These are phyloP conservation scores for Drosophila koepferae DNA, from an alignment of 2,888 invertebrate genomes.

Conservation along the genomic window DNA sequence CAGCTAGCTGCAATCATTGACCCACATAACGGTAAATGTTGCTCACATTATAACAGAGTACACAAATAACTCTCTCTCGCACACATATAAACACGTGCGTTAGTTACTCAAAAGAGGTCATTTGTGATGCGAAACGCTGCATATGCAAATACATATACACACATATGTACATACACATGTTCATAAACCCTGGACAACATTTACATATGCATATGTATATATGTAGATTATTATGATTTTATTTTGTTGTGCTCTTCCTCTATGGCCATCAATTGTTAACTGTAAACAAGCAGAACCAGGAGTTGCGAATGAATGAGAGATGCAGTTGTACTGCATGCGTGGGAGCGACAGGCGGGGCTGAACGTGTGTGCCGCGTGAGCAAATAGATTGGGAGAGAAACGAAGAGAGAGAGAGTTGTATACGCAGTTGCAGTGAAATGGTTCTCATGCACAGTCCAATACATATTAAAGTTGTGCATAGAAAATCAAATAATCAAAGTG, in stretches of 20 bases:
- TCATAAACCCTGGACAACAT: constrained; percentile 24
- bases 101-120: constrained; percentile 23
- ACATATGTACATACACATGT: background rate
- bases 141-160: background rate
- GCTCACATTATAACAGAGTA: constrained; percentile 14
- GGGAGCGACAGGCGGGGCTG: background rate
- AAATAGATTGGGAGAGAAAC: background rate
- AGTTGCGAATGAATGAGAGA: constrained; percentile 25
- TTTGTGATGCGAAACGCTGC: constrained; percentile 21
- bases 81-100: background rate
- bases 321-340: constrained; percentile 7
- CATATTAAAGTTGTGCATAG: background rate
- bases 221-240: constrained; percentile 13
- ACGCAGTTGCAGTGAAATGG: constrained; percentile 13
- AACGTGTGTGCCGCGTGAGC: background rate
- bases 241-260: background rate
- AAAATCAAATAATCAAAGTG: background rate
- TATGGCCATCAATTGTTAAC: constrained; percentile 33
- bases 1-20: constrained; percentile 26
- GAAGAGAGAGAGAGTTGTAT: background rate
- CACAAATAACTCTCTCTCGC: background rate
- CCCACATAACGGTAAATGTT: constrained; percentile 42
- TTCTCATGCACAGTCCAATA: background rate
- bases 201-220: background rate
- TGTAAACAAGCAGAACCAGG: constrained; percentile 24